A percentile compares a stretch with the other conserved stretches of the same genome.
phyloP scores from a whole-genome alignment of 1,140 invertebrate genomes.

The Drosophila serrata region DNA sequence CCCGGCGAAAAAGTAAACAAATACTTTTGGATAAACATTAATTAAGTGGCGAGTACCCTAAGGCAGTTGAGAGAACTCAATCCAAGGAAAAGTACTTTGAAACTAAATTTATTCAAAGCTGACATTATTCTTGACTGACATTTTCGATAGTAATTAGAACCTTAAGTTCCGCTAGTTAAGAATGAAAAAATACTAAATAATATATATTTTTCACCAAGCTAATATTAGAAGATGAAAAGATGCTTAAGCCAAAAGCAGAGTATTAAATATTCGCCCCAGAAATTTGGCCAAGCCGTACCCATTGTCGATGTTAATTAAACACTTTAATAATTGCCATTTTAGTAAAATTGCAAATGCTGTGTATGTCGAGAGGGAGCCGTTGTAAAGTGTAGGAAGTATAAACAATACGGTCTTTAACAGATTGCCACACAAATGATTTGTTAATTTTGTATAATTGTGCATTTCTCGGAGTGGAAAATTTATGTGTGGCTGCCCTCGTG shows the following conservation, averaged over 20 bases:
- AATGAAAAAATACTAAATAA: neutral
- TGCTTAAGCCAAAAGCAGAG: neutral
- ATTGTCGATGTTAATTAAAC: constrained; percentile 42
- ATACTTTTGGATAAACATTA: constrained; percentile 21
- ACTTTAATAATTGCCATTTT: constrained; percentile 55
- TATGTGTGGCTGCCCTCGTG: constrained; percentile 46
- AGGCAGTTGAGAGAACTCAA: neutral
- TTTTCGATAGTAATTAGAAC: neutral
- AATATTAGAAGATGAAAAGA: no score
- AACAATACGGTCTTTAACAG: constrained; percentile 32
- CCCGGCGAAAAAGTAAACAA: constrained; percentile 32
- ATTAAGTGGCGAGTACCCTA: constrained; percentile 1
- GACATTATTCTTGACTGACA: neutral
- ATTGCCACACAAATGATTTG: constrained; percentile 52
- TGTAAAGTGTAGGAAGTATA: constrained; percentile 20
- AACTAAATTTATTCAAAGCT: neutral
- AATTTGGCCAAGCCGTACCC: neutral
- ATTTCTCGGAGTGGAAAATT: constrained; percentile 55
- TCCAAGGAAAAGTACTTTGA: neutral
- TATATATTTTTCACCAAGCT: no score
- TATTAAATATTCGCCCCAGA: neutral
- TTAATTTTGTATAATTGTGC: constrained; percentile 54
- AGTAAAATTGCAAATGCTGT: constrained; percentile 19
- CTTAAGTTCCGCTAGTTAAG: neutral
- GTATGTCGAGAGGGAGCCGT: neutral